Percentiles rank a stretch among this genome's conserved stretches.
phyloP scores from a whole-genome alignment of 2,888 invertebrate species.

The Abrostola tripartita region DNA sequence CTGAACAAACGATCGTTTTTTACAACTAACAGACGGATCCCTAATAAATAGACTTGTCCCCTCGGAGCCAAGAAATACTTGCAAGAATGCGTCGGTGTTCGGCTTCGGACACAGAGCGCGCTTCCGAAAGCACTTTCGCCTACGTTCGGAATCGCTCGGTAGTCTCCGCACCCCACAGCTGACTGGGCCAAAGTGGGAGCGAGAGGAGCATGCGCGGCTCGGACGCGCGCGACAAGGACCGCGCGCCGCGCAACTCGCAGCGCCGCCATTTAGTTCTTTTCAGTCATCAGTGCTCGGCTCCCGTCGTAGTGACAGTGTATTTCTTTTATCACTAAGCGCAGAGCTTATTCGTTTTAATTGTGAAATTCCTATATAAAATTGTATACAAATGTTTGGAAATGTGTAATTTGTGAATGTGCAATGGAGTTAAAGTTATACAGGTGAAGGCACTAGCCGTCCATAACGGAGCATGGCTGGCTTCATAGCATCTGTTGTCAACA shows the following conservation, averaged over 20 bases:
- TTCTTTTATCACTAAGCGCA: constrained; percentile 72
- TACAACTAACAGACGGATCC: constrained; percentile 48
- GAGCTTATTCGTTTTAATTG: constrained; percentile 80
- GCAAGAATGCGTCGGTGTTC: constrained; percentile 71
- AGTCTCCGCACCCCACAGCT: constrained; percentile 84
- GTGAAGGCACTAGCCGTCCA: constrained; percentile 65
- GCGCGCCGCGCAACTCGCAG: constrained; percentile 76
- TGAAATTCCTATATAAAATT: constrained; percentile 81
- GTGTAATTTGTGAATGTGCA: constrained; percentile 70
- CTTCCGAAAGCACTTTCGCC: constrained; percentile 85
- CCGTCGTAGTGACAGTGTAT: constrained; percentile 84
- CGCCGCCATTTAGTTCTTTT: constrained; percentile 86
- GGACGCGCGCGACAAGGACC: constrained; percentile 64
- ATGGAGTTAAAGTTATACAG: constrained; percentile 69
- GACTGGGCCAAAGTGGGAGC: constrained; percentile 76
- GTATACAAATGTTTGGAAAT: constrained; percentile 71
- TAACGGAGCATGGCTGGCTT: constrained; percentile 78
- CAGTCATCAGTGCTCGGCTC: constrained; percentile 82
- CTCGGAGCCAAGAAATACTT: constrained; percentile 64
- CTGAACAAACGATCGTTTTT: constrained; percentile 28
- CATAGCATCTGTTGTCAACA: constrained; percentile 84
- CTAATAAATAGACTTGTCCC: constrained; percentile 58
- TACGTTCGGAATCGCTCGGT: constrained; percentile 78
- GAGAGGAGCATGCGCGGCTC: constrained; percentile 61
- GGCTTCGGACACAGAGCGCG: constrained; percentile 67